Conservation (phyloP, 2,888 invertebrate genomes). For the Leptinotarsa juncta region DNA sequence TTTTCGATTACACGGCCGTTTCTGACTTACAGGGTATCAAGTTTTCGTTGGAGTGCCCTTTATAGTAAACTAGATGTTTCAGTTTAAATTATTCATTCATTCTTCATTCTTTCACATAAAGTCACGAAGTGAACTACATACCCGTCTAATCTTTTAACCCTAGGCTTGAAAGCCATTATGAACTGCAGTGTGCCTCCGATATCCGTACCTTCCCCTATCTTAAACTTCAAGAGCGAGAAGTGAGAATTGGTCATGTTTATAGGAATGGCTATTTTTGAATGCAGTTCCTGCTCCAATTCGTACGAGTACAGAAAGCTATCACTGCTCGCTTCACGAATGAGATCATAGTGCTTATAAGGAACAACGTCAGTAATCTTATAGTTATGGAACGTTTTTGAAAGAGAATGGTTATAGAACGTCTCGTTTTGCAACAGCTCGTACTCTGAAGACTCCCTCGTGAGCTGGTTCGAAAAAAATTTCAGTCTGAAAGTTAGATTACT, state of each 20-base stretch:
- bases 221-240: constrained; percentile 76
- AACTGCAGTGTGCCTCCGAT: constrained; percentile 84
- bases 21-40: too few relatives aligned
- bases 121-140: too few relatives aligned
- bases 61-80: too few relatives aligned
- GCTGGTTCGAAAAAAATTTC: constrained; percentile 36
- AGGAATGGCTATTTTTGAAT: constrained; percentile 74
- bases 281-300: constrained; percentile 71
- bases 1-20: too few relatives aligned
- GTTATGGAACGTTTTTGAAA: constrained; percentile 41
- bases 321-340: constrained; percentile 73
- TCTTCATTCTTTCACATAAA: too few relatives aligned
- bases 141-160: constrained; percentile 50
- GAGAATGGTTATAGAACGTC: constrained; percentile 40
- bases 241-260: constrained; percentile 76
- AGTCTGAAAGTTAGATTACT: constrained; percentile 33
- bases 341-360: constrained; percentile 59
- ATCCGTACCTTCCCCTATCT: constrained; percentile 77
- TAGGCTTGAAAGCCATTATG: constrained; percentile 77
- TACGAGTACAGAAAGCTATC: constrained; percentile 83
- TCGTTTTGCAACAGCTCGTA: constrained; percentile 39
- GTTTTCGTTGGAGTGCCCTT: too few relatives aligned
- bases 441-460: constrained; percentile 27
- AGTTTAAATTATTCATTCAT: too few relatives aligned
- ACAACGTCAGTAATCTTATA: constrained; percentile 46